These are phyloP conservation scores for Hyposoter dolosus DNA, from an alignment of 2,888 invertebrate species.

Conservation along the genomic window DNA sequence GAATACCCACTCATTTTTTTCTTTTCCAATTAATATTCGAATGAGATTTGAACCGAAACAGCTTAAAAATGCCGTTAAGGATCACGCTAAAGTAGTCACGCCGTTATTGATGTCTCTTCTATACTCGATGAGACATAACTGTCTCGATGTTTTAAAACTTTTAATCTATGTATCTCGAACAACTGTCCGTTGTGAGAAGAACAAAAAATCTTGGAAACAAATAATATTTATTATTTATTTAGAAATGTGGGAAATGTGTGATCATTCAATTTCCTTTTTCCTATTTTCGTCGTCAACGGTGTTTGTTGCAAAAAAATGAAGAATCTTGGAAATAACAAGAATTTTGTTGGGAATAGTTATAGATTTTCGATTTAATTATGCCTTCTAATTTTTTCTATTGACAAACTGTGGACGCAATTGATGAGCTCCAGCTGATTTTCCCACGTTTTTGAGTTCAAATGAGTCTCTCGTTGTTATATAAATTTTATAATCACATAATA, in stretches of 20 bases:
- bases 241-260: not conserved
- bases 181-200: not conserved
- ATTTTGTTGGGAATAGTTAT: too few relatives aligned
- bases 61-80: conserved; percentile 12
- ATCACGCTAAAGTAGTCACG: not conserved
- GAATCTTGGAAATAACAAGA: too few relatives aligned
- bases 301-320: too few relatives aligned
- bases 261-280: not conserved
- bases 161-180: conserved; percentile 40
- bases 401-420: not conserved
- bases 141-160: conserved; percentile 22
- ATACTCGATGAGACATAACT: conserved; percentile 24
- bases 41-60: not conserved
- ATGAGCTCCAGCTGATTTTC: not conserved
- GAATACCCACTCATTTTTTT: not conserved
- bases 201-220: not conserved
- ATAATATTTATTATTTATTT: not conserved
- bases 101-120: conserved; percentile 16
- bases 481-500: not conserved
- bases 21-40: not conserved
- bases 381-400: not conserved
- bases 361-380: not conserved
- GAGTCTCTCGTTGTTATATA: not conserved
- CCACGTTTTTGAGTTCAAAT: not conserved
- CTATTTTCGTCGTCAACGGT: too few relatives aligned